Base-by-base conservation (phyloP, 2,888 invertebrate species). In the Diarsia mendica region DNA sequence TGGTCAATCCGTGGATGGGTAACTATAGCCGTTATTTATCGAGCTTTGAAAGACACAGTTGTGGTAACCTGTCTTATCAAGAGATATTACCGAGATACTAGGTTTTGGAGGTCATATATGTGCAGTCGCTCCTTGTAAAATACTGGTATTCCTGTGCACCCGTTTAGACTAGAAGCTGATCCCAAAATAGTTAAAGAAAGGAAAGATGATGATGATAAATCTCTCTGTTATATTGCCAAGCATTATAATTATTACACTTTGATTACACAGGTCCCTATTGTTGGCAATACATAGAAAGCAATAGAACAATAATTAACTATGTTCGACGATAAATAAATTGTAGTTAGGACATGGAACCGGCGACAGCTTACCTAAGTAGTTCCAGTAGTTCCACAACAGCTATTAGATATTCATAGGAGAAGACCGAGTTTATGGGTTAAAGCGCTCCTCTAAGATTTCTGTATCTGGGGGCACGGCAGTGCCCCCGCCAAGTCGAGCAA, bases 321-420 rank as follows among this genome's bases (percentile, higher is more conserved):
- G 87, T 88, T 89, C 83, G 80, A 81, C 33, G 78, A 70, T 88
- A 87, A 87, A 89, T 89, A 89, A 87, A 89, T 89, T 89, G 88
- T 85, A 78, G 75, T 77, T 74, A 70, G 82, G 83, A 82, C 80
- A 83, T 79, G 78, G 79, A 78, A 84, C 83, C 83, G 83, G 85
- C 78, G 88, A 89, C 88, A 89, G 86, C 83, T 85, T 83, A 76
- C 80, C 81, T 84, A 86, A 86, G 86, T 87, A 87, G 84, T 86
- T 85, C 79, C 82, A 83, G 79, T 84, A 88, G 87, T 89, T 88
- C 80, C 82, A 82, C 74, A 86, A 89, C 88, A 84, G 80, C 85
- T 85, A 86, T 88, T 89, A 87, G 84, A 83, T 85, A 88, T 89
- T 89, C 88, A 88, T 88, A 89, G 83, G 77, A 75, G 86, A 86